These are phyloP conservation scores for Osmoderma eremita DNA, from an alignment of 2,888 invertebrate genomes.

Conservation along the genomic window DNA sequence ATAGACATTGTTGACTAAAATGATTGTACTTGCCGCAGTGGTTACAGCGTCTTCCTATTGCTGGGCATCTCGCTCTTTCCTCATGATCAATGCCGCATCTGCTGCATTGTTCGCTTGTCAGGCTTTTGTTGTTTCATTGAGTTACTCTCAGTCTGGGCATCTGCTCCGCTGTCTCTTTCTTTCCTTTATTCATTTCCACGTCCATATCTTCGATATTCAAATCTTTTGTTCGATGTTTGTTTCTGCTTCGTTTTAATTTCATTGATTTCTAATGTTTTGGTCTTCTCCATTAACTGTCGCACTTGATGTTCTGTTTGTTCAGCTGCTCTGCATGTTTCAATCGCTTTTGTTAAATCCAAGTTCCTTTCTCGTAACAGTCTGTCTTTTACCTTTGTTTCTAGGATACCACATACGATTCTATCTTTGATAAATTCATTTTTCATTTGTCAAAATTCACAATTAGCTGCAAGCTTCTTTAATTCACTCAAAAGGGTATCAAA, in stretches of 20 bases:
- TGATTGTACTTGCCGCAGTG: conserved; percentile 5
- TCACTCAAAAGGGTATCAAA: not conserved
- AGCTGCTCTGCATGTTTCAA: conserved; percentile 37
- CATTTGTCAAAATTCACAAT: conserved; percentile 38
- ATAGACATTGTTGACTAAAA: not conserved
- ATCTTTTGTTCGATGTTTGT: too few relatives aligned
- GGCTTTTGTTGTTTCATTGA: too few relatives aligned
- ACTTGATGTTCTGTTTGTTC: conserved; percentile 35
- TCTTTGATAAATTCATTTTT: conserved; percentile 45
- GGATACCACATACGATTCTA: conserved; percentile 44
- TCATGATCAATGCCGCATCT: too few relatives aligned
- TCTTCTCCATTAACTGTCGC: too few relatives aligned
- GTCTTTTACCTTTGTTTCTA: conserved; percentile 36
- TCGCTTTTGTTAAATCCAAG: conserved; percentile 28
- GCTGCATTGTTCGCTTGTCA: too few relatives aligned
- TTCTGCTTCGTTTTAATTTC: too few relatives aligned
- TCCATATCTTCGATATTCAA: too few relatives aligned
- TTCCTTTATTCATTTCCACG: too few relatives aligned
- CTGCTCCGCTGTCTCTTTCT: too few relatives aligned
- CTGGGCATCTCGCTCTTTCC: too few relatives aligned
- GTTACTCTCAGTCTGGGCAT: too few relatives aligned
- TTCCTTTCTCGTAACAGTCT: conserved; percentile 37
- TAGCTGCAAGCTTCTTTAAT: not conserved
- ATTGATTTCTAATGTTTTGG: too few relatives aligned
- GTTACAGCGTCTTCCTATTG: not conserved